Conservation (phyloP, 2,797 vertebrate species). For the Scolopax rusticola region DNA sequence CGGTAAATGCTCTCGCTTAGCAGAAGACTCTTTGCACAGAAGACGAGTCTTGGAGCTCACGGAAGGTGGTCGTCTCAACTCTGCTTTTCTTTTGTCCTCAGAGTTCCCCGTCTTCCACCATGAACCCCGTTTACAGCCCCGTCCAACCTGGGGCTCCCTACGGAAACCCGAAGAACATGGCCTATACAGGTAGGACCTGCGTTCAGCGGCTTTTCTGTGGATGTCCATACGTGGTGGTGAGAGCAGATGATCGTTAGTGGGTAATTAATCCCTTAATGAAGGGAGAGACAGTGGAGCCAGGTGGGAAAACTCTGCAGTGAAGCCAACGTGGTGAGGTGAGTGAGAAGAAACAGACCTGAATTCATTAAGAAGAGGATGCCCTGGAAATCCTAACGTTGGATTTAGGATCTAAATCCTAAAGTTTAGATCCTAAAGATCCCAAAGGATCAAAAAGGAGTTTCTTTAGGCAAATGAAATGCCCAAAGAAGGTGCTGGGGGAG, state of each 20-base stretch:
- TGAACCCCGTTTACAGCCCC: conserved; percentile 99
- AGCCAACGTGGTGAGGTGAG: rapidly evolving
- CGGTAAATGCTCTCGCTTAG: not conserved
- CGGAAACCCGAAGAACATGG: conserved; percentile 98
- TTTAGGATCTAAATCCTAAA: no score
- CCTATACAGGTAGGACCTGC: conserved; percentile 89
- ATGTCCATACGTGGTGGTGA: rapidly evolving
- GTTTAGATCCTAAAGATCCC: no score
- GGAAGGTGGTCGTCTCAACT: not conserved
- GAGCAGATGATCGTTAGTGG: not conserved
- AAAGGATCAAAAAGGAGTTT: not conserved
- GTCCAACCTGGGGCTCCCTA: conserved; percentile 97
- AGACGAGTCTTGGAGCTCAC: not conserved
- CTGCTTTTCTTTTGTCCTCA: conserved; percentile 79
- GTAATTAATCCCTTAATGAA: not conserved
- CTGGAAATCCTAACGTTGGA: not conserved
- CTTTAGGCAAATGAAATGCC: not conserved
- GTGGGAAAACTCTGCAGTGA: not conserved
- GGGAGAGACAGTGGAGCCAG: not conserved
- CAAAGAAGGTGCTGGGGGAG: not conserved
- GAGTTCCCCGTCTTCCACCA: conserved; percentile 91
- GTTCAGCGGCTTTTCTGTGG: not conserved
- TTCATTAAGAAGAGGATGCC: not conserved
- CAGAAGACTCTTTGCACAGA: not conserved
- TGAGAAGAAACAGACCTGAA: not conserved